These are phyloP conservation scores for Asteroscopus sphinx DNA, from an alignment of 2,888 invertebrate species.

Conservation along the genomic window DNA sequence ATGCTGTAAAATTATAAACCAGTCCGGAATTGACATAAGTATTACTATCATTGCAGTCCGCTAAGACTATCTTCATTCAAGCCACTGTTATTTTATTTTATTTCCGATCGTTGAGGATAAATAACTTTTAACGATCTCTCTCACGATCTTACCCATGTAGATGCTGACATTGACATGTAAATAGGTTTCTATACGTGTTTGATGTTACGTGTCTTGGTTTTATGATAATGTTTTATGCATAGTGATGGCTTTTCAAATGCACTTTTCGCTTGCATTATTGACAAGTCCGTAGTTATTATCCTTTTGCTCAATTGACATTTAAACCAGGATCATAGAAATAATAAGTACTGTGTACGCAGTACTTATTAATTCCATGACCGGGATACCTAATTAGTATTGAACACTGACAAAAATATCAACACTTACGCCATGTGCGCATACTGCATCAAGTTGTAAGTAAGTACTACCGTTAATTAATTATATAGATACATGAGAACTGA, in stretches of 20 bases:
- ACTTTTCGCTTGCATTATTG: slow-evolving; percentile 16
- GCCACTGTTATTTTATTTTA: slow-evolving; percentile 23
- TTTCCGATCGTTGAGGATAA: slow-evolving; percentile 22
- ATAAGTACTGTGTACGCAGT: too few species aligned
- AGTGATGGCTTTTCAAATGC: slow-evolving; percentile 25
- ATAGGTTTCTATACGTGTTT: slow-evolving; percentile 20
- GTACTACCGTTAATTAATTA: too few species aligned
- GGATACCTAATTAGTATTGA: too few species aligned
- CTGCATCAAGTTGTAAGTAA: too few species aligned
- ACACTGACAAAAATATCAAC: too few species aligned
- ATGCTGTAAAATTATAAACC: slow-evolving; percentile 33
- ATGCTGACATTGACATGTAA: slow-evolving; percentile 27
- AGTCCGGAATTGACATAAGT: too few species aligned
- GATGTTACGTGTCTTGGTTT: slow-evolving; percentile 16
- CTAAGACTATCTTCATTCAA: slow-evolving; percentile 10
- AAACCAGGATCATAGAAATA: too few species aligned
- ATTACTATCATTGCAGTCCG: too few species aligned
- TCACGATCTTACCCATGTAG: slow-evolving; percentile 7
- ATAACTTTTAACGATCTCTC: slow-evolving; percentile 20
- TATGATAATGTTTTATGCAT: slow-evolving; percentile 27
- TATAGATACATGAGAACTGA: too few species aligned
- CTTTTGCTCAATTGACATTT: too few species aligned
- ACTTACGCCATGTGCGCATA: too few species aligned
- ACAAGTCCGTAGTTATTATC: background rate
- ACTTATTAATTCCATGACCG: too few species aligned